Conservation (phyloP, 1,140 invertebrate genomes). For the Babylonia areolata region DNA sequence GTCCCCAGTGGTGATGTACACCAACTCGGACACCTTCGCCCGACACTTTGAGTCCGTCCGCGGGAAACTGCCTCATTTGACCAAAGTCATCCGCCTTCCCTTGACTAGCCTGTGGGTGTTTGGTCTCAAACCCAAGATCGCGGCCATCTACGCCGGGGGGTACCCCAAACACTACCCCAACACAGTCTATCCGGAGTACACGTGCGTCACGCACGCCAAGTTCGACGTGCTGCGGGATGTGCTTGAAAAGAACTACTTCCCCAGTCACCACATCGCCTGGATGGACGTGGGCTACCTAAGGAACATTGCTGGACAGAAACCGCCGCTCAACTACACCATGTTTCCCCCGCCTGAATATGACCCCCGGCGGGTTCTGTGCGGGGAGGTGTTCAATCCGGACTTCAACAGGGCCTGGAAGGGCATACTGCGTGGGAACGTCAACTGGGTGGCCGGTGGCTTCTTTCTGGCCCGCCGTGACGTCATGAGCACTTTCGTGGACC, state of each 20-base stretch:
- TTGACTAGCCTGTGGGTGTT: slow-evolving; percentile 47
- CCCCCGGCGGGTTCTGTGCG: slow-evolving; percentile 11
- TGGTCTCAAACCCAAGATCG: slow-evolving; percentile 42
- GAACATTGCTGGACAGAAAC: background rate
- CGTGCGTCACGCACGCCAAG: slow-evolving; percentile 53
- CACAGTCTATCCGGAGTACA: slow-evolving; percentile 53
- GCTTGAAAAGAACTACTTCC: slow-evolving; percentile 37
- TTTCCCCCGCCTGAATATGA: background rate
- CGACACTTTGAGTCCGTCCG: slow-evolving; percentile 41
- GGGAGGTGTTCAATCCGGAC: background rate
- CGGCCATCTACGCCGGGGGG: slow-evolving; percentile 42
- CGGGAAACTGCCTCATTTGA: slow-evolving; percentile 19
- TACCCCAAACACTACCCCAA: slow-evolving; percentile 54
- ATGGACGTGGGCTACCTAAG: slow-evolving; percentile 54
- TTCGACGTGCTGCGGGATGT: slow-evolving; percentile 44
- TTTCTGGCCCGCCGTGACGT: background rate
- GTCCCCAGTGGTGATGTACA: slow-evolving; percentile 57
- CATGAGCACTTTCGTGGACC: slow-evolving; percentile 27
- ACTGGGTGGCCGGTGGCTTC: slow-evolving; percentile 32
- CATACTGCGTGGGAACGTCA: slow-evolving; percentile 1
- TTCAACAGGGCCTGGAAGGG: background rate
- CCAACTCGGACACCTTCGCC: slow-evolving; percentile 48
- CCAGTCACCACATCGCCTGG: slow-evolving; percentile 50
- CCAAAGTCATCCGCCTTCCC: slow-evolving; percentile 46
- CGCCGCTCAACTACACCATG: background rate